Evolutionary conservation across 53 echinoderm and acorn worm genomes (phyloP), one percentile per base, ranked within the genome.

Genomic region (Henricia sp.): DNA sequence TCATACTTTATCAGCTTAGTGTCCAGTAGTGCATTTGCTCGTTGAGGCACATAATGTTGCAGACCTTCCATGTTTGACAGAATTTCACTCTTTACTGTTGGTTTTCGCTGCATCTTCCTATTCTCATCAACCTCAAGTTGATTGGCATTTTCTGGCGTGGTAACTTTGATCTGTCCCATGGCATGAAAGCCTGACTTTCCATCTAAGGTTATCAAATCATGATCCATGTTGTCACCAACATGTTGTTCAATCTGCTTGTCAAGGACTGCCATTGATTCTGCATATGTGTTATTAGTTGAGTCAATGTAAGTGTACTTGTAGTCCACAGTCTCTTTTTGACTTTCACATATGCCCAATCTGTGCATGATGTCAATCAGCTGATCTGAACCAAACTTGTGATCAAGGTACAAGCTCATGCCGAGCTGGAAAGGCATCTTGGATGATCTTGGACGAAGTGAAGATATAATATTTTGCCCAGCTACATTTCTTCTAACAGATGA

Each of bases 141-240:
- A 85, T 90, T 90, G 43, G 70, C 37, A 71, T 85, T 90, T 85
- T 85, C 86, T 56, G 91, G 91, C 1, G 91, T 86, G 3, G 91
- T 86, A 28, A 91, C 83, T 82, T 80, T 86, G 50, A 91, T 91
- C 73, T 65, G 73, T n/a, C 91, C 91, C 91, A 91, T 91, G 12
- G 86, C 86, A 73, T 91, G 86, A 65, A 91, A 91, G 8, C 83
- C 86, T 24, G 68, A 40, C 68, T 74, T 71, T 51, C 87, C 91
- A 71, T 86, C 74, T 82, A 86, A 42, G n/a, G 82, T 72, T n/a
- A 86, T 82, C 63, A 86, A 42, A 64, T 86, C 83, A 52, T 82
- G 83, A 86, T 86, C 87, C 32, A 91, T 82, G 57, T 91, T 86
- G 83, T 82, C 91, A 21, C 86, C 86, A 86, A 90, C 59, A 52